Conservation (phyloP, 2,888 invertebrate genomes). For the Eudemis profundana region DNA sequence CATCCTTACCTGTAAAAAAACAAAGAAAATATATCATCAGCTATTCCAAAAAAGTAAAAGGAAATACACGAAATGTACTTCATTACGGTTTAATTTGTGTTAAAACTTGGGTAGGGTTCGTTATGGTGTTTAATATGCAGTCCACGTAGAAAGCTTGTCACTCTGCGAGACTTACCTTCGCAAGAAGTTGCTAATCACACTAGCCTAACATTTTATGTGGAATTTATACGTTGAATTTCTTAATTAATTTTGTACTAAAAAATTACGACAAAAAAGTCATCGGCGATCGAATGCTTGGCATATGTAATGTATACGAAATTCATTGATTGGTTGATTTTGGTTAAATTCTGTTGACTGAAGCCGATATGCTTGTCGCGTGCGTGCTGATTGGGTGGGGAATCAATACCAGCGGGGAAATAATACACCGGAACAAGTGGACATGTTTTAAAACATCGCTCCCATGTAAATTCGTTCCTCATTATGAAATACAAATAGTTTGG, state of each 20-base stretch:
- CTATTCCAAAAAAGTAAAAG: constrained; percentile 40
- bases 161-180: constrained; percentile 38
- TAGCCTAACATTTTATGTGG: constrained; percentile 42
- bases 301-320: constrained; percentile 49
- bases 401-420: constrained; percentile 49
- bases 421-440: constrained; percentile 40
- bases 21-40: constrained; percentile 44
- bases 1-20: constrained; percentile 48
- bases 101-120: constrained; percentile 58
- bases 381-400: constrained; percentile 57
- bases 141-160: constrained; percentile 52
- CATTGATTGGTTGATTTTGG: constrained; percentile 53
- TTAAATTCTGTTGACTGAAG: constrained; percentile 51
- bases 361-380: constrained; percentile 57
- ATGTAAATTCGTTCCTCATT: constrained; percentile 21
- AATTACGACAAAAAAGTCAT: background rate
- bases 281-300: constrained; percentile 13
- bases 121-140: constrained; percentile 68
- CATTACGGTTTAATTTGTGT: constrained; percentile 43
- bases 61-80: constrained; percentile 40
- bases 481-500: constrained; percentile 8
- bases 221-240: constrained; percentile 16
- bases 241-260: constrained; percentile 7
- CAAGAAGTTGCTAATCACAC: constrained; percentile 39
- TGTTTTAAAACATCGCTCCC: constrained; percentile 33